A percentile compares a stretch with the other conserved stretches of the same genome.
Conservation (phyloP, 1,140 invertebrate genomes). For the Anoplophora glabripennis region DNA sequence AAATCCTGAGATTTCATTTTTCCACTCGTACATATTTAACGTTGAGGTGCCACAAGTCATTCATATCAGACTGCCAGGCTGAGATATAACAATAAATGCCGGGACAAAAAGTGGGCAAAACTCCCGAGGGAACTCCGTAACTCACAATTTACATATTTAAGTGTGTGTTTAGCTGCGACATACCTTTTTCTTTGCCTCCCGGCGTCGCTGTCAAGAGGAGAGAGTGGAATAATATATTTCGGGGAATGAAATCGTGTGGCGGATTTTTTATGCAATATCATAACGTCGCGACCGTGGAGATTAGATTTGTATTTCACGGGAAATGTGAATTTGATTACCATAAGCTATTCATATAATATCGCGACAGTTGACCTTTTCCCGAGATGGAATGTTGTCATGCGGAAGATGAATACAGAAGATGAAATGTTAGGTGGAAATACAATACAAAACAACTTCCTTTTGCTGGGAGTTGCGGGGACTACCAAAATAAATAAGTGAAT, state of each 20-base stretch:
- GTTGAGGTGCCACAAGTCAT: conserved; percentile 27
- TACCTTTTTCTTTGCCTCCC: conserved; percentile 9
- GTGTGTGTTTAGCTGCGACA: conserved; percentile 17
- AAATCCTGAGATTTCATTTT: not conserved
- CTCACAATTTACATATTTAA: conserved; percentile 30
- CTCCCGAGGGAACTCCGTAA: conserved; percentile 21
- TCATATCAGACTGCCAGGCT: conserved; percentile 23
- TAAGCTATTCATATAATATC: too few relatives aligned
- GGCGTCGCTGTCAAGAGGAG: conserved; percentile 10
- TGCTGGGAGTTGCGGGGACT: too few relatives aligned
- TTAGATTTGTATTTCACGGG: too few relatives aligned
- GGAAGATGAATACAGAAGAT: too few relatives aligned
- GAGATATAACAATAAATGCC: conserved; percentile 30
- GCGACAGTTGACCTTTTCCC: too few relatives aligned
- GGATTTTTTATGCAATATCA: conserved; percentile 3
- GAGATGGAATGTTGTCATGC: too few relatives aligned
- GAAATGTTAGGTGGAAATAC: too few relatives aligned
- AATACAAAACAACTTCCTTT: too few relatives aligned
- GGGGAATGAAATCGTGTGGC: not conserved
- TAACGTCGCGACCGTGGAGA: too few relatives aligned
- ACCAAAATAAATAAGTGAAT: too few relatives aligned
- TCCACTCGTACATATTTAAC: conserved; percentile 25
- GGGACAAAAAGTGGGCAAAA: conserved; percentile 25
- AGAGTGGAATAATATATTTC: conserved; percentile 2
- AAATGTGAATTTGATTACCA: too few relatives aligned